Evolutionary conservation across 2,113 vertebrate genomes (phyloP), one percentile per base, ranked within the genome.

Genomic region (Eidolon helvum): DNA sequence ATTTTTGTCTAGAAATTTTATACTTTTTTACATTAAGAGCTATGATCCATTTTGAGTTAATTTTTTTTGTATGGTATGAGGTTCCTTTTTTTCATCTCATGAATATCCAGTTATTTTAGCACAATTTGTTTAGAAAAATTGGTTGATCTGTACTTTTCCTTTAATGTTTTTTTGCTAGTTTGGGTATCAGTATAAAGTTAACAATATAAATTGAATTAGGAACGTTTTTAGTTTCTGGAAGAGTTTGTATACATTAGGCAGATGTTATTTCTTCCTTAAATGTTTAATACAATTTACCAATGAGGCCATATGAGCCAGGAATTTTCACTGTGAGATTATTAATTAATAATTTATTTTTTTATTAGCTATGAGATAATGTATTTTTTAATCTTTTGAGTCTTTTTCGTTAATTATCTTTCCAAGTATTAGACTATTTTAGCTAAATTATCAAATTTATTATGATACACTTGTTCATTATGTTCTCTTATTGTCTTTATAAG

Each of bases 1-100:
- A 61, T 86, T 93, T 86, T 80, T 78, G 7, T 80, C 10, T 80
- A 72, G 30, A 84, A 61, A 30, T 79, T 85, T 79, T 85, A 71
- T 71, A 65, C 6, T 48, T 93, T 90, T 90, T 90, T 90, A 50
- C 72, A 50, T 90, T 90, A 90, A 80, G 19, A 94, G 77, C 78
- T 93, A 14, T 43, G 33, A 63, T 82, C 19, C 33, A 92, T 77
- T 93, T 68, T 61, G 22, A 59, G 21, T 68, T 92, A 92, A 57
- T 33, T 69, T 72, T 82, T 84, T 85, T 85, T 59, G 4, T 79
- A n/a, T 78, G 21, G 8, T 83, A 6, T 79, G 16, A 88, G 40
- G 28, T 69, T 84, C 26, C 16, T 55, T n/a, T 93, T 83, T 87
- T 78, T 61, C 16, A 30, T 24, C 48, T n/a, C 26, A 24, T 30